Conservation (phyloP, 2,888 invertebrate species). For the Tiliacea aurago region DNA sequence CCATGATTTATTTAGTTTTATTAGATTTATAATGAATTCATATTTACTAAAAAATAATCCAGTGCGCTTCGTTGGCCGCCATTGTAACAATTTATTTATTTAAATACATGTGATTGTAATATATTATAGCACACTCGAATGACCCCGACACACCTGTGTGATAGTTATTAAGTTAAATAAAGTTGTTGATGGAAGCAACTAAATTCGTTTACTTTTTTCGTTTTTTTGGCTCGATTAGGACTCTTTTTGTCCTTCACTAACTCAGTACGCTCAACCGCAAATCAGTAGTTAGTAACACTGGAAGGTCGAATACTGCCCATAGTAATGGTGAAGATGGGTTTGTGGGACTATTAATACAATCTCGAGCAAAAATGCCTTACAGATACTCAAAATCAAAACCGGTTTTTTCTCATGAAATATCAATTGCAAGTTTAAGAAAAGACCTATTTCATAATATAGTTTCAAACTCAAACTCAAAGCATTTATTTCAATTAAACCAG, state of each 20-base stretch:
- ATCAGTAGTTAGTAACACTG: neutral
- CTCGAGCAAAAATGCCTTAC: neutral
- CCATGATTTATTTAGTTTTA: slow-evolving; percentile 4
- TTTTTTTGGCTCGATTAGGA: too few relatives aligned
- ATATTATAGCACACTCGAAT: slow-evolving; percentile 34
- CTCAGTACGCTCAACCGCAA: neutral
- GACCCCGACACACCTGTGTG: slow-evolving; percentile 49
- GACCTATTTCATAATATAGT: too few relatives aligned
- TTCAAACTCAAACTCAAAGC: too few relatives aligned
- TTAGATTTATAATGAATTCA: neutral
- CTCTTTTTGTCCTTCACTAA: too few relatives aligned
- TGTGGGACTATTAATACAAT: neutral
- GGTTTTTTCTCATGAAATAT: neutral
- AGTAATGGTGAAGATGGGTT: too few relatives aligned
- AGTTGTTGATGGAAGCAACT: slow-evolving; percentile 41
- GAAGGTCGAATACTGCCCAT: neutral
- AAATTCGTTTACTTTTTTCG: neutral
- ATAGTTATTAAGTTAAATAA: slow-evolving; percentile 45
- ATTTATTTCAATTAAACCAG: too few relatives aligned
- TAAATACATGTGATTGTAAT: slow-evolving; percentile 28
- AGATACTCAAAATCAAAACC: neutral
- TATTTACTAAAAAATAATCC: neutral
- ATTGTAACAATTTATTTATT: slow-evolving; percentile 12
- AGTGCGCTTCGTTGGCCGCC: slow-evolving; percentile 13
- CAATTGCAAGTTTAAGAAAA: neutral